Evolutionary conservation across 2,113 vertebrate genomes (phyloP).

Genomic region (Pluvialis apricaria): DNA sequence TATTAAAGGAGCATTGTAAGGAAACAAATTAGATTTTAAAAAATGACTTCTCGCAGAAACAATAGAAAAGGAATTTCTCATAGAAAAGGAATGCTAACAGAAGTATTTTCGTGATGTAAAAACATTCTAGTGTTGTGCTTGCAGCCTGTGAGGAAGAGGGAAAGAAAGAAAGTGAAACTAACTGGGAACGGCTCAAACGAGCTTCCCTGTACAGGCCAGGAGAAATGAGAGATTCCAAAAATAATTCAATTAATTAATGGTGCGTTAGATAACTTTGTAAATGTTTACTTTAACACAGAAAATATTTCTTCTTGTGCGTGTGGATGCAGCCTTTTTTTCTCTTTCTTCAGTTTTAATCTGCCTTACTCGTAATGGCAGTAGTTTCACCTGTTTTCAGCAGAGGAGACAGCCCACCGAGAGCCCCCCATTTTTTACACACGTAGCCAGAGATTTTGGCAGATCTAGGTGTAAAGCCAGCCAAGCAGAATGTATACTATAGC

Average conservation of each 20-base stretch:
- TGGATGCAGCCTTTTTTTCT: background rate
- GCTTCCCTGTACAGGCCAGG: background rate
- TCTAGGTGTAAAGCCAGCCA: background rate
- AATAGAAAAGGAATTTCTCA: background rate
- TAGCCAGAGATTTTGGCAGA: background rate
- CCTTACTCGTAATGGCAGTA: background rate
- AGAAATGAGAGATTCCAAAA: background rate
- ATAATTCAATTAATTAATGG: background rate
- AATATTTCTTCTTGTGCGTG: background rate
- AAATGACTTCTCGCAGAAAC: background rate
- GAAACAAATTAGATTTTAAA: background rate
- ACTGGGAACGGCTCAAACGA: background rate
- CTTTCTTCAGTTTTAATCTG: background rate
- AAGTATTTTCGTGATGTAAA: background rate
- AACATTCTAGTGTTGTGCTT: background rate
- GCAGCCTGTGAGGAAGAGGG: background rate
- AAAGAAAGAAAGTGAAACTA: conserved; percentile 42
- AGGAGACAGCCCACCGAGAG: background rate
- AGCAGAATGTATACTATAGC: background rate
- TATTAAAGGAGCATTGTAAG: background rate
- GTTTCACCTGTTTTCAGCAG: background rate
- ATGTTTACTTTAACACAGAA: background rate
- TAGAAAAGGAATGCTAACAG: background rate
- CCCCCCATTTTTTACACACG: fast-evolving
- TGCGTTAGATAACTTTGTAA: background rate